A percentile compares a stretch with the other conserved stretches of the same genome.
Evolutionary conservation across 2,888 invertebrate genomes (phyloP).

Genomic region (Megastigmus dorsalis): DNA sequence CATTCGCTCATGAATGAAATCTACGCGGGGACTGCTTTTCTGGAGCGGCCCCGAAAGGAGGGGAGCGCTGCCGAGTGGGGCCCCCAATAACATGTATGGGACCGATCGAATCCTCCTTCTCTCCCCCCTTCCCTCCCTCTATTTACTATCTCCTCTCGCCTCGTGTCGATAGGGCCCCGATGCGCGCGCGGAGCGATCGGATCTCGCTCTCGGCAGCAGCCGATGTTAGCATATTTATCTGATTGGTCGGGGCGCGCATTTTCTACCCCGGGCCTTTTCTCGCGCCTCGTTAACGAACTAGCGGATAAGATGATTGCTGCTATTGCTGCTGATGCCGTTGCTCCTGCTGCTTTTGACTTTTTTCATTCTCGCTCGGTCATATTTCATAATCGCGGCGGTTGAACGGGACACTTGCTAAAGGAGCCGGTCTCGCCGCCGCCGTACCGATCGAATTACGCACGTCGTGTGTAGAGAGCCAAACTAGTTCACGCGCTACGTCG

Average conservation of each 20-base stretch:
- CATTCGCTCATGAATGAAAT: slow-evolving; percentile 55
- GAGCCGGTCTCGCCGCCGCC: not conserved
- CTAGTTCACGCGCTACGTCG: slow-evolving; percentile 23
- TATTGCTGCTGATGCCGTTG: not conserved
- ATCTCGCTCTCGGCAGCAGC: not conserved
- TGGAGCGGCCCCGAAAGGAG: slow-evolving; percentile 10
- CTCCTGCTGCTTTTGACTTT: not conserved
- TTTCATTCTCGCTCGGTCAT: slow-evolving; percentile 21
- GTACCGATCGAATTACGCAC: slow-evolving; percentile 34
- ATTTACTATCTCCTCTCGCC: slow-evolving; percentile 4
- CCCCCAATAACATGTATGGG: not conserved
- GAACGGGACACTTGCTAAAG: slow-evolving; percentile 14
- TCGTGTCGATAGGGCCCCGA: slow-evolving; percentile 42
- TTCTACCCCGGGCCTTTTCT: slow-evolving; percentile 1
- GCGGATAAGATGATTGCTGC: not conserved
- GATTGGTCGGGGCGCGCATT: slow-evolving; percentile 26
- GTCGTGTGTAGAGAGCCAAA: slow-evolving; percentile 3
- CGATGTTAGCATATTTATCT: slow-evolving; percentile 44
- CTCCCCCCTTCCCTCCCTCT: not conserved
- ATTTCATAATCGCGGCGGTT: slow-evolving; percentile 35
- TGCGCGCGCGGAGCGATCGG: slow-evolving; percentile 38
- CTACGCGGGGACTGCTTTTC: slow-evolving; percentile 10
- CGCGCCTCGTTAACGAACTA: slow-evolving; percentile 41
- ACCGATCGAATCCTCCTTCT: slow-evolving; percentile 16
- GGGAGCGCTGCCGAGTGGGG: not conserved